phyloP scores from a whole-genome alignment of 2,113 vertebrate species.

The Fukomys damarensis region DNA sequence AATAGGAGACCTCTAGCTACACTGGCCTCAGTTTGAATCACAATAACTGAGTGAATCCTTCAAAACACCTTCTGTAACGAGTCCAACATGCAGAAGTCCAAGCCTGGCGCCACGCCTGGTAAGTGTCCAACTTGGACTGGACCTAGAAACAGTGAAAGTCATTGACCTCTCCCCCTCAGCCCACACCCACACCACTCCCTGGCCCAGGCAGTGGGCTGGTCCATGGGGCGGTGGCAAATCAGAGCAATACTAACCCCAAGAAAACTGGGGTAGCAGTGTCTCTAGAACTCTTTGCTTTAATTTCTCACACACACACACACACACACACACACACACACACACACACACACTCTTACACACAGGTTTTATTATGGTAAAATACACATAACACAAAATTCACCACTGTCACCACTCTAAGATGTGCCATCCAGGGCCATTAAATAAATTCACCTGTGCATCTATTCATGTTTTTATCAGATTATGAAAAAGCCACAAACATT shows the following conservation, averaged over 20 bases:
- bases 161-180: background rate
- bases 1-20: background rate
- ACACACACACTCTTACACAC: too few species aligned
- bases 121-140: background rate
- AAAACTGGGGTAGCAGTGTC: background rate
- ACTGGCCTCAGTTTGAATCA: conserved; percentile 67
- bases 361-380: background rate
- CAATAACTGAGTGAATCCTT: conserved; percentile 7
- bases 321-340: too few species aligned
- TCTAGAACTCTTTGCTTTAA: background rate
- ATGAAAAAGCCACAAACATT: background rate
- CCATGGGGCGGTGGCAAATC: background rate
- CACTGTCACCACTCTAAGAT: background rate
- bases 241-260: background rate
- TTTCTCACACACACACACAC: background rate
- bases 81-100: background rate
- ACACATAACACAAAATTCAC: background rate
- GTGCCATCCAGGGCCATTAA: background rate
- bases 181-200: too few species aligned
- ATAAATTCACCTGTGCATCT: accelerated
- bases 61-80: background rate
- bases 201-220: background rate
- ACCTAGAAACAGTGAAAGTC: background rate
- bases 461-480: background rate
- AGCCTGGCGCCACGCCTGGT: background rate